Conservation (phyloP, 2,797 vertebrate species). For the Sebastes baramenuke region DNA sequence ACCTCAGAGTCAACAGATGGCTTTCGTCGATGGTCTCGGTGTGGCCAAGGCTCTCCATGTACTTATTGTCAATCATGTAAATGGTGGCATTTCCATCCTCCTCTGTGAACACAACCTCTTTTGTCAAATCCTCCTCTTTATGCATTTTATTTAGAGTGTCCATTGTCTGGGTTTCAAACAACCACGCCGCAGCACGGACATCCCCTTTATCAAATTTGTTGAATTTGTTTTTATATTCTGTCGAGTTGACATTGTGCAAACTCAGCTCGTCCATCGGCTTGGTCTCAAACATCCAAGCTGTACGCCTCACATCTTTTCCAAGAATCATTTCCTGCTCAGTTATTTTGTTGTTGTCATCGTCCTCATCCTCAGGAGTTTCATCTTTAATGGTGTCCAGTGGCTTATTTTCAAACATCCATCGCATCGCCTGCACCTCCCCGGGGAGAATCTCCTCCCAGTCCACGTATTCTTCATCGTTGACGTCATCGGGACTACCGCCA, state of each 20-base stretch:
- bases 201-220: constrained; percentile 86
- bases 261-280: constrained; percentile 82
- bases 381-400: constrained; percentile 86
- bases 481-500: constrained; percentile 72
- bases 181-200: constrained; percentile 81
- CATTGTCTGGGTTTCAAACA: constrained; percentile 90
- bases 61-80: constrained; percentile 89
- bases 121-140: constrained; percentile 80
- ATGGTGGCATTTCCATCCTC: constrained; percentile 87
- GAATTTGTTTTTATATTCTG: constrained; percentile 79
- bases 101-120: constrained; percentile 69
- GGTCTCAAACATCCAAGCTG: constrained; percentile 92
- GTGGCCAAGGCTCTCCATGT: constrained; percentile 83
- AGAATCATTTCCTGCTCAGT: constrained; percentile 86
- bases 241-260: constrained; percentile 51
- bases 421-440: constrained; percentile 88
- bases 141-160: constrained; percentile 87
- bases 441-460: constrained; percentile 89
- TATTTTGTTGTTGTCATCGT: constrained; percentile 72
- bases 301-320: constrained; percentile 86
- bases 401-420: constrained; percentile 91
- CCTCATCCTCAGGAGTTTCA: constrained; percentile 77
- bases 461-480: constrained; percentile 83
- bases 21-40: constrained; percentile 87
- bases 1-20: constrained; percentile 85